Percentiles rank a stretch among this genome's conserved stretches.
Conservation (phyloP, 2,888 invertebrate species). For the Cetonia aurata region DNA sequence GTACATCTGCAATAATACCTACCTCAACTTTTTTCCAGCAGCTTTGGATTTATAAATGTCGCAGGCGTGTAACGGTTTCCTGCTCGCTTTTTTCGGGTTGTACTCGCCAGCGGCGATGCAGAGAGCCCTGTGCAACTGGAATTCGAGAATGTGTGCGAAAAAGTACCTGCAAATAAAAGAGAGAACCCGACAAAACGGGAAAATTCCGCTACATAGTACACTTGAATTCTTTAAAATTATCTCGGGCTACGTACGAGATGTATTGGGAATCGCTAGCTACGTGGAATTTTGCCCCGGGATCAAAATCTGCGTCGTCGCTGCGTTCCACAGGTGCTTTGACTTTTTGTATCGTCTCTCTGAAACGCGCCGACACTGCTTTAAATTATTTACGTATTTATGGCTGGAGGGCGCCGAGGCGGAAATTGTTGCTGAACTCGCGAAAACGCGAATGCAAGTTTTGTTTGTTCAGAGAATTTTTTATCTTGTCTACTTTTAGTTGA, state of each 20-base stretch:
- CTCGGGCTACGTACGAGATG: constrained; percentile 59
- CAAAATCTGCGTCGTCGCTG: constrained; percentile 65
- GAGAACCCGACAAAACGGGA: not conserved
- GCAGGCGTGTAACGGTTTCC: constrained; percentile 58
- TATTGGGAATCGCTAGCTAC: constrained; percentile 66
- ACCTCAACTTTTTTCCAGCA: constrained; percentile 70
- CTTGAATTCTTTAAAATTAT: too few relatives aligned
- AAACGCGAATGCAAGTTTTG: too few relatives aligned
- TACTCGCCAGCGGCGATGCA: constrained; percentile 77
- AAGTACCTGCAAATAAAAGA: constrained; percentile 67
- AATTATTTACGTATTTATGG: constrained; percentile 16
- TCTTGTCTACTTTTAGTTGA: too few relatives aligned
- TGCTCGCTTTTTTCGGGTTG: constrained; percentile 65
- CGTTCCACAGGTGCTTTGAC: constrained; percentile 65
- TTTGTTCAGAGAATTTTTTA: too few relatives aligned
- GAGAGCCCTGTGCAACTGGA: constrained; percentile 80
- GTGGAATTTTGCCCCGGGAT: constrained; percentile 68
- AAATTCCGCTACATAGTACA: not conserved
- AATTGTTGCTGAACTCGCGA: constrained; percentile 5
- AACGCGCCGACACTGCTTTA: constrained; percentile 27
- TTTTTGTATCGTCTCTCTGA: constrained; percentile 65
- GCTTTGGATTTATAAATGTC: constrained; percentile 58
- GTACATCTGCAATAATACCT: constrained; percentile 30
- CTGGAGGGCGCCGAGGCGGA: constrained; percentile 5
- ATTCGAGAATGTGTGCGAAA: constrained; percentile 80